Conservation (phyloP, 2,888 invertebrate genomes). For the Polyommatus icarus region DNA sequence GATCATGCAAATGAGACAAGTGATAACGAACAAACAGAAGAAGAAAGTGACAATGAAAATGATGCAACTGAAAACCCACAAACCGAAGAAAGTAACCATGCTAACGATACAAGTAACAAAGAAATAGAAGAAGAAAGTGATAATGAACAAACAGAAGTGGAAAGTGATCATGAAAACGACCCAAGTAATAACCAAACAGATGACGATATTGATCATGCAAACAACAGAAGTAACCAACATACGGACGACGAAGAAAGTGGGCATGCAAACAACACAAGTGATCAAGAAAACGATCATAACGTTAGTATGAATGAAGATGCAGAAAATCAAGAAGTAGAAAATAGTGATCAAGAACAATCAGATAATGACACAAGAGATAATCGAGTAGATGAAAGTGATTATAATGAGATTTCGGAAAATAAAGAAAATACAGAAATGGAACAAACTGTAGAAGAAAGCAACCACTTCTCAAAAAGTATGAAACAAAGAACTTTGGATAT, state of each 20-base stretch:
- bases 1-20: neutral
- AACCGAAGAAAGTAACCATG: slow-evolving; percentile 33
- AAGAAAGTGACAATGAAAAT: neutral
- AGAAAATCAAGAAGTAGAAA: slow-evolving; percentile 19
- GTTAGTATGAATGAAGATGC: neutral
- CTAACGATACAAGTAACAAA: neutral
- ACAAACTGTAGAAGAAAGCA: slow-evolving; percentile 43
- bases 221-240: neutral
- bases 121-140: slow-evolving; percentile 37
- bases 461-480: slow-evolving; percentile 52
- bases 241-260: slow-evolving; percentile 15
- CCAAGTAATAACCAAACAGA: slow-evolving; percentile 13
- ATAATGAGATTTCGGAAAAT: neutral
- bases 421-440: slow-evolving; percentile 4
- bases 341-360: slow-evolving; percentile 44
- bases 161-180: slow-evolving; percentile 10
- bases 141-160: neutral
- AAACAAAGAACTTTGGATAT: slow-evolving; percentile 52
- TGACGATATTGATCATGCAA: neutral
- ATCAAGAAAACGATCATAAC: neutral
- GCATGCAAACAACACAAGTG: neutral
- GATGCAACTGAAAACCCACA: slow-evolving; percentile 25
- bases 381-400: neutral
- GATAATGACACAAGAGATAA: slow-evolving; percentile 31
- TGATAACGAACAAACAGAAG: neutral